Evolutionary conservation across 2,888 invertebrate genomes (phyloP).

Genomic region (Xestobium rufovillosum): DNA sequence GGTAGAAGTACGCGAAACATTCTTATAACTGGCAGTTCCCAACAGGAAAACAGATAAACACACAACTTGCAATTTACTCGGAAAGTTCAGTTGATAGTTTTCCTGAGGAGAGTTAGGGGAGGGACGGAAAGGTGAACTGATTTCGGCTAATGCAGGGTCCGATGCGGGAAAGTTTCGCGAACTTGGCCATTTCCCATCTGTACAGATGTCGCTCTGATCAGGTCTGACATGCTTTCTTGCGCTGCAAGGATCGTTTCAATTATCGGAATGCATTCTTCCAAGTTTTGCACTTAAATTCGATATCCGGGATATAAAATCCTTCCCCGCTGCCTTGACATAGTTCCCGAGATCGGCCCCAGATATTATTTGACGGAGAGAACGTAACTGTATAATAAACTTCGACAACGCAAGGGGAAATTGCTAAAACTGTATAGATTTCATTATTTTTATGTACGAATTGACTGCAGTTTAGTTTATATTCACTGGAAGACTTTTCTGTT

Average conservation of each 20-base stretch:
- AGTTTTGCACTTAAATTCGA: slow-evolving; percentile 12
- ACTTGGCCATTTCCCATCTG: slow-evolving; percentile 31
- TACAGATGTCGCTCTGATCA: slow-evolving; percentile 24
- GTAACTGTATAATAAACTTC: too few relatives aligned
- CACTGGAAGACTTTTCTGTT: too few relatives aligned
- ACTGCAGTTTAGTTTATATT: too few relatives aligned
- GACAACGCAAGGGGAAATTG: too few relatives aligned
- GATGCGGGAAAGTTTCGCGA: slow-evolving; percentile 26
- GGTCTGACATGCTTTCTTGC: slow-evolving; percentile 30
- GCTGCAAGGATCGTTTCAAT: slow-evolving; percentile 33
- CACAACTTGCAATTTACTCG: slow-evolving; percentile 25
- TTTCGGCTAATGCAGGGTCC: slow-evolving; percentile 33
- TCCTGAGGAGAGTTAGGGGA: slow-evolving; percentile 13
- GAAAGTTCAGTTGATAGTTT: slow-evolving; percentile 21
- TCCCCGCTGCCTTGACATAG: too few relatives aligned
- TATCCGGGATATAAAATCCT: too few relatives aligned
- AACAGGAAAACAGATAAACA: slow-evolving; percentile 24
- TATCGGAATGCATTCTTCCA: slow-evolving; percentile 35
- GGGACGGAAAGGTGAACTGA: slow-evolving; percentile 30
- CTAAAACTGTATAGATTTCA: too few relatives aligned
- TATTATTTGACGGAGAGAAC: too few relatives aligned
- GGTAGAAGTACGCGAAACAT: too few relatives aligned
- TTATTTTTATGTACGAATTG: too few relatives aligned
- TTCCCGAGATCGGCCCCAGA: too few relatives aligned
- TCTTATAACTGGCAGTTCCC: too few relatives aligned